These are phyloP conservation scores for Nesidiocoris tenuis DNA, from an alignment of 2,888 invertebrate genomes.

Conservation along the genomic window DNA sequence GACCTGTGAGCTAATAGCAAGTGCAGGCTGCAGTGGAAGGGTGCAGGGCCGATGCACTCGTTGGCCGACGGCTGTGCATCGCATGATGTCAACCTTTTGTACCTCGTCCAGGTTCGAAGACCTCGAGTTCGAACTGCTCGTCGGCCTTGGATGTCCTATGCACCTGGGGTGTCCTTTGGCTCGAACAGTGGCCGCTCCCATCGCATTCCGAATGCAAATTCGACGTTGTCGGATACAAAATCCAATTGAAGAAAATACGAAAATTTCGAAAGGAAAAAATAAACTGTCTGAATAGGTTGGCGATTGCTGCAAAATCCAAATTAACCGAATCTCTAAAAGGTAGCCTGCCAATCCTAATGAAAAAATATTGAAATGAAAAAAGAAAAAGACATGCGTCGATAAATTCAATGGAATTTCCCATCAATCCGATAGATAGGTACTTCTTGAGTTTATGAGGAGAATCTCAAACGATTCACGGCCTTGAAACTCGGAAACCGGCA, in stretches of 20 bases:
- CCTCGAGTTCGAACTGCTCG: neutral
- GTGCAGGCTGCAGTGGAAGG: neutral
- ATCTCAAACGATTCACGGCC: too few relatives aligned
- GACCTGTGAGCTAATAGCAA: neutral
- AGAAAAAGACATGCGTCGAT: too few relatives aligned
- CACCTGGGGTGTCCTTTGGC: neutral
- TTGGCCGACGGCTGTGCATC: neutral
- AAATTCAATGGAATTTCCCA: too few relatives aligned
- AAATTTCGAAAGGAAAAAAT: too few relatives aligned
- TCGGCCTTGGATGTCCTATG: neutral
- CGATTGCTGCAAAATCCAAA: too few relatives aligned
- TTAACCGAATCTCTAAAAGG: too few relatives aligned
- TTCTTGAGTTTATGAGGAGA: too few relatives aligned
- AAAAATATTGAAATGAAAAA: too few relatives aligned
- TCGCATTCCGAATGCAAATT: neutral
- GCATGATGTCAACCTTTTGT: neutral
- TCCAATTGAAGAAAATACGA: neutral
- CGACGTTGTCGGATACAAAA: neutral
- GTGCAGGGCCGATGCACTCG: neutral
- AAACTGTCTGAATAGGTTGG: too few relatives aligned
- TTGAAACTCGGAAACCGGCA: too few relatives aligned
- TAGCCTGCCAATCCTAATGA: too few relatives aligned
- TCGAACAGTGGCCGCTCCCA: neutral
- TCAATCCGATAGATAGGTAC: too few relatives aligned
- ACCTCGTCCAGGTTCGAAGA: neutral